A percentile compares a stretch with the other conserved stretches of the same genome.
phyloP scores from a whole-genome alignment of 35 echinoderm and acorn worm species.

The Heliocidaris erythrogramma region DNA sequence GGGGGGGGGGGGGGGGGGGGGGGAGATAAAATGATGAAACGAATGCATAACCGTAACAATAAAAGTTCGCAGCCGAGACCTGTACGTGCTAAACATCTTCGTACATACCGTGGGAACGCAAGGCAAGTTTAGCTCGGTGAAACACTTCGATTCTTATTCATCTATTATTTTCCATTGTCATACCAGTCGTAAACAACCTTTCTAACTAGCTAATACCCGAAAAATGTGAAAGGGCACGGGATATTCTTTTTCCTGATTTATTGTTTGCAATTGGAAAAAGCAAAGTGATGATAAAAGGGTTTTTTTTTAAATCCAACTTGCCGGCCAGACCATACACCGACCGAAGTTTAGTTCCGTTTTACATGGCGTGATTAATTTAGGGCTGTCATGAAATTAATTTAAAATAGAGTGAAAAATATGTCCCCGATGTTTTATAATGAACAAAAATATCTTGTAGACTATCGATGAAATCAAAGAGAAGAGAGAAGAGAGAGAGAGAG shows the following conservation, averaged over 20 bases:
- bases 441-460: not conserved
- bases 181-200: constrained; percentile 32
- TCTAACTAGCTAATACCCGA: constrained; percentile 5
- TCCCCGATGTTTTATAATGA: not conserved
- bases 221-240: constrained; percentile 39
- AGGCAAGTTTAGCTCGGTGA: not conserved
- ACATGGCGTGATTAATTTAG: not conserved
- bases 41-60: constrained; percentile 32
- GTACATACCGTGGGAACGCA: constrained; percentile 6
- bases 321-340: too few relatives aligned
- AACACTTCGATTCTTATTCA: not conserved
- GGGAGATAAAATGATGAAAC: constrained; percentile 37
- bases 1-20: not conserved
- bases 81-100: not conserved
- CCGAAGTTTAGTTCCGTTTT: not conserved
- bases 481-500: not conserved
- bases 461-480: not conserved
- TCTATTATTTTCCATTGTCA: constrained; percentile 49
- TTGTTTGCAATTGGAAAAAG: not conserved
- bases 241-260: not conserved
- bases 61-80: not conserved
- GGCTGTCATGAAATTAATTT: not conserved
- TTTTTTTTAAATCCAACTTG: too few relatives aligned
- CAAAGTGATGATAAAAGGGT: not conserved
- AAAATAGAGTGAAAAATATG: not conserved